phyloP scores from a whole-genome alignment of 1,140 invertebrate genomes.

The Drosophila serrata region DNA sequence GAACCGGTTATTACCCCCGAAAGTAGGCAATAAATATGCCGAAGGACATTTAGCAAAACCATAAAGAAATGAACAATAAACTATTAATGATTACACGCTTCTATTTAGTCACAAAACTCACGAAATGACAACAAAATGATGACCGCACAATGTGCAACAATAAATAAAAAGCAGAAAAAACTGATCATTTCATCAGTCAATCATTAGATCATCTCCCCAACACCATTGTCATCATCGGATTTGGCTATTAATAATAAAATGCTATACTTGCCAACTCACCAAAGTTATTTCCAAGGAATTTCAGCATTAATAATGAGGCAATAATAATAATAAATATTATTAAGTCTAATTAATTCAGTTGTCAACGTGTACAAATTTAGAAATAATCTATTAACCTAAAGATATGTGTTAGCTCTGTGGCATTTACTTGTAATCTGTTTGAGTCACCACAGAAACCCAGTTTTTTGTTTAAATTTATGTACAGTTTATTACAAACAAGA shows the following conservation, averaged over 20 bases:
- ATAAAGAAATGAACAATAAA: conserved; percentile 3
- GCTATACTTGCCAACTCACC: conserved; percentile 4
- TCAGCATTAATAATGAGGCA: conserved; percentile 16
- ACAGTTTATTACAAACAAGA: too few species aligned
- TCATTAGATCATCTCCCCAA: conserved; percentile 34
- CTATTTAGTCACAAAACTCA: conserved; percentile 9
- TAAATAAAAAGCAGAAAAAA: not conserved
- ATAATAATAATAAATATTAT: not conserved
- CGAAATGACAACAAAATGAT: conserved; percentile 30
- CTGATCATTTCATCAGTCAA: conserved; percentile 27
- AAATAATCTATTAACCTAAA: not conserved
- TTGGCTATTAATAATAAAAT: conserved; percentile 25
- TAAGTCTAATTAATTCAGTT: not conserved
- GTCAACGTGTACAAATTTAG: not conserved
- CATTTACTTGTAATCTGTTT: not conserved
- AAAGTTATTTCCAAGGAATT: conserved; percentile 28
- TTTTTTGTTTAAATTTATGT: too few species aligned
- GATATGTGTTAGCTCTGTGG: not conserved
- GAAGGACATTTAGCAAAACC: conserved; percentile 41
- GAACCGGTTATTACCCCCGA: conserved; percentile 25
- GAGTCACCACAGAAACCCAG: too few species aligned
- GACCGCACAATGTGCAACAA: conserved; percentile 19
- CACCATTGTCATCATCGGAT: conserved; percentile 6
- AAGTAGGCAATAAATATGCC: conserved; percentile 59
- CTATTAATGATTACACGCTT: conserved; percentile 16